Percentiles rank a stretch among this genome's conserved stretches.
Conservation (phyloP, 64 coral and sea anemone genomes). For the Porites lutea region DNA sequence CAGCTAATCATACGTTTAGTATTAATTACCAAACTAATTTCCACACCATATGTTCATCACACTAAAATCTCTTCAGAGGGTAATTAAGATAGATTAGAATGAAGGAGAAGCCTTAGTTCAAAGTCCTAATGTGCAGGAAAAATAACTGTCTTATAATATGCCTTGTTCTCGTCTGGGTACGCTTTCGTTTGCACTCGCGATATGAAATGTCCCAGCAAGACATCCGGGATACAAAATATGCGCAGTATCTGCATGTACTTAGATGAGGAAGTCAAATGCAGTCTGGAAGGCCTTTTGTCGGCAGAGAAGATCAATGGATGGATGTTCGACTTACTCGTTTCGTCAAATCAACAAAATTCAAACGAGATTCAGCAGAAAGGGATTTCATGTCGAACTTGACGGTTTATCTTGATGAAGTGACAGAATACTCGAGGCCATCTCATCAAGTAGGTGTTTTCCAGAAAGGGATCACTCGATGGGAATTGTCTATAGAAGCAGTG, state of each 20-base stretch:
- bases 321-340: constrained; percentile 74
- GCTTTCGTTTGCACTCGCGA: constrained; percentile 77
- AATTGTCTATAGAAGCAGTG: constrained; percentile 52
- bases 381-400: constrained; percentile 41
- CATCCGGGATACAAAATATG: constrained; percentile 72
- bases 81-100: too few relatives aligned
- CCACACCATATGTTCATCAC: too few relatives aligned
- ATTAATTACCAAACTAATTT: too few relatives aligned
- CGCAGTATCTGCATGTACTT: constrained; percentile 50
- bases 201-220: constrained; percentile 50
- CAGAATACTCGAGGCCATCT: constrained; percentile 80
- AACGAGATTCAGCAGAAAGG: background rate
- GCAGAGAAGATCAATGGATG: constrained; percentile 79
- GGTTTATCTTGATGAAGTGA: constrained; percentile 54
- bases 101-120: too few relatives aligned
- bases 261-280: background rate
- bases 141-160: too few relatives aligned
- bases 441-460: constrained; percentile 47
- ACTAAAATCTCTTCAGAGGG: too few relatives aligned
- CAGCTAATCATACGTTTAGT: too few relatives aligned
- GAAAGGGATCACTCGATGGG: constrained; percentile 52
- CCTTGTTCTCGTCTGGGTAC: too few relatives aligned
- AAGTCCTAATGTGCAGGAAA: too few relatives aligned
- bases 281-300: constrained; percentile 27
- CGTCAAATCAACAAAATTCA: constrained; percentile 54